Evolutionary conservation across 2,888 invertebrate genomes (phyloP).

Genomic region (Euphydryas editha): DNA sequence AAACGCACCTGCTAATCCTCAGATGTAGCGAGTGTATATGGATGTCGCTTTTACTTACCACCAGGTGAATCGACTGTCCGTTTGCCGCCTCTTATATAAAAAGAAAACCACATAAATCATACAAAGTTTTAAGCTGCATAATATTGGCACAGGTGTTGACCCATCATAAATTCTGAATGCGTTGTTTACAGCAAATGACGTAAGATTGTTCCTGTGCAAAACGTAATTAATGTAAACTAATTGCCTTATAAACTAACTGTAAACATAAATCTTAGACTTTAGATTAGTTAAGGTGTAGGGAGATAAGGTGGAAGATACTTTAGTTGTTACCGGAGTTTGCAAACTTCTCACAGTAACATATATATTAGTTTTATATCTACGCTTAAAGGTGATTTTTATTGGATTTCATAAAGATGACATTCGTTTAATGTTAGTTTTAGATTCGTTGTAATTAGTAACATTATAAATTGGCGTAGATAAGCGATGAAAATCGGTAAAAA

Average conservation of each 20-base stretch:
- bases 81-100: too few relatives aligned
- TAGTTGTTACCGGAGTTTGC: constrained; percentile 1
- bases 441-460: too few relatives aligned
- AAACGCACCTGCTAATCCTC: too few relatives aligned
- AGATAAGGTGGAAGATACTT: constrained; percentile 5
- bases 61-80: too few relatives aligned
- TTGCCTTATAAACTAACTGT: constrained; percentile 11
- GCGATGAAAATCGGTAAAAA: too few relatives aligned
- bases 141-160: not conserved
- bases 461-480: too few relatives aligned
- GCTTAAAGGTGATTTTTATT: not conserved
- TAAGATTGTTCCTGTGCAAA: not conserved
- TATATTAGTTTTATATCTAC: not conserved
- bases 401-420: not conserved
- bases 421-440: too few relatives aligned
- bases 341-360: not conserved
- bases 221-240: constrained; percentile 8
- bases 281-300: constrained; percentile 6
- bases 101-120: too few relatives aligned
- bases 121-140: too few relatives aligned
- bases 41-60: too few relatives aligned
- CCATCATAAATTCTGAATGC: not conserved
- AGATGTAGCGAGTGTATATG: too few relatives aligned
- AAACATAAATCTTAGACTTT: constrained; percentile 12
- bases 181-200: not conserved